Evolutionary conservation across 2,888 invertebrate species (phyloP), one percentile per base, ranked within the genome.

Genomic region (Tuberolachnus salignus): DNA sequence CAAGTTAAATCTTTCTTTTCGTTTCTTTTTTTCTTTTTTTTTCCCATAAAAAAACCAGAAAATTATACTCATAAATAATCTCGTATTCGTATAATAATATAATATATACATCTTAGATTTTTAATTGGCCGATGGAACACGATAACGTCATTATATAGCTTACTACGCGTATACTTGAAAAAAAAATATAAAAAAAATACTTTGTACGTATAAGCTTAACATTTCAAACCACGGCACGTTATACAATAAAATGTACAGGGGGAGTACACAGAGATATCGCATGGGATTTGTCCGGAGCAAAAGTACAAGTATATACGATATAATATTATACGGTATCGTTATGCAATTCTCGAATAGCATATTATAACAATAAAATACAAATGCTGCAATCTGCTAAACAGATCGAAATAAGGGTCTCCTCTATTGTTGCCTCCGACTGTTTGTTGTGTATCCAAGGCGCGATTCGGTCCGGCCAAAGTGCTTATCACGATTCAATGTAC

Each of bases 371-470:
- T 1, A 13, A 46, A 46, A 21, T 21, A 14, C 44, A 75, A 46
- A 46, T 53, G 55, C 66, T 46, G 57, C 57, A 67, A 75, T 75
- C 66, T n/a, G 57, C 66, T 67, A 75, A 46, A 61, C 66, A 26
- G 66, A 57, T 53, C 26, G 57, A 26, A 55, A n/a, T n/a, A n/a
- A 66, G 66, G 57, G 14, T n/a, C n/a, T n/a, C n/a, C n/a, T n/a
- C 46, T 53, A 73, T 73, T 64, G 53, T 55, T n/a, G n/a, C n/a
- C 10, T 21, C 16, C 46, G 8, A 19, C 21, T 44, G 42, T 23
- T 19, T 57, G 42, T 21, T 16, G 14, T 23, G 10, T 23, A 21
- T n/a, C 44, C 21, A 23, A 0, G 55, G 1, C 13, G 44, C 34
- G 67, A 46, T 73, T 73, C 71, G 46, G 26, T 21, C 26, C 51